A percentile compares a stretch with the other conserved stretches of the same genome.
Evolutionary conservation across 2,888 invertebrate genomes (phyloP).

Genomic region (Osmoderma eremita): DNA sequence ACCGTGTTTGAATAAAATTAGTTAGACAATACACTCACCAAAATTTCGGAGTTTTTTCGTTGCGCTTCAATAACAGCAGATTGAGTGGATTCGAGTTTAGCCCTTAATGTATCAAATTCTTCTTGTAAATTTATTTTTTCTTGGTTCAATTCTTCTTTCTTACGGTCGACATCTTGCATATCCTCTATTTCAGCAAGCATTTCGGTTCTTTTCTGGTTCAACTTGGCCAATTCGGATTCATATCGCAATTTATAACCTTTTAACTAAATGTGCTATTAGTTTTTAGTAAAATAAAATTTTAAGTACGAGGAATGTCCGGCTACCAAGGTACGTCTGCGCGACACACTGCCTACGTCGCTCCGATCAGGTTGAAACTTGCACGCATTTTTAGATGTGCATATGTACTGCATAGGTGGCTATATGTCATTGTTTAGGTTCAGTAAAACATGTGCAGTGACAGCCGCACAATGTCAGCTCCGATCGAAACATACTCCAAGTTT

Average conservation of each 20-base stretch:
- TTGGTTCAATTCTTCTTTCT: conserved; percentile 43
- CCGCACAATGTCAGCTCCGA: too few relatives aligned
- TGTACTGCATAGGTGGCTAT: too few relatives aligned
- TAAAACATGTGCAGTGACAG: too few relatives aligned
- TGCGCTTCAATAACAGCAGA: conserved; percentile 48
- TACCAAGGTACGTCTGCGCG: too few relatives aligned
- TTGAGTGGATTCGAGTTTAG: conserved; percentile 46
- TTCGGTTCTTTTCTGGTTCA: conserved; percentile 43
- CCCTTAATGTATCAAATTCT: conserved; percentile 42
- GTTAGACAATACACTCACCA: conserved; percentile 46
- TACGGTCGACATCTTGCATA: conserved; percentile 45
- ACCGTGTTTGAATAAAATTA: not conserved
- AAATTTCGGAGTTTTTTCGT: conserved; percentile 45
- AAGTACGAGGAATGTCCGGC: too few relatives aligned
- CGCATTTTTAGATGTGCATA: too few relatives aligned
- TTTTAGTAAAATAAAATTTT: not conserved
- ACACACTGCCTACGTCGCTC: too few relatives aligned
- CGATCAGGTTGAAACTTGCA: not conserved
- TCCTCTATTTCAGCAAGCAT: conserved; percentile 43
- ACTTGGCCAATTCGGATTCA: conserved; percentile 42
- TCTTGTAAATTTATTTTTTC: conserved; percentile 42
- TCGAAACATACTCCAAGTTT: too few relatives aligned
- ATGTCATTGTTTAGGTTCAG: too few relatives aligned
- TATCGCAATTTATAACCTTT: conserved; percentile 40
- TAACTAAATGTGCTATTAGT: conserved; percentile 13